Evolutionary conservation across 2,113 vertebrate genomes (phyloP).

Genomic region (Anguilla rostrata): DNA sequence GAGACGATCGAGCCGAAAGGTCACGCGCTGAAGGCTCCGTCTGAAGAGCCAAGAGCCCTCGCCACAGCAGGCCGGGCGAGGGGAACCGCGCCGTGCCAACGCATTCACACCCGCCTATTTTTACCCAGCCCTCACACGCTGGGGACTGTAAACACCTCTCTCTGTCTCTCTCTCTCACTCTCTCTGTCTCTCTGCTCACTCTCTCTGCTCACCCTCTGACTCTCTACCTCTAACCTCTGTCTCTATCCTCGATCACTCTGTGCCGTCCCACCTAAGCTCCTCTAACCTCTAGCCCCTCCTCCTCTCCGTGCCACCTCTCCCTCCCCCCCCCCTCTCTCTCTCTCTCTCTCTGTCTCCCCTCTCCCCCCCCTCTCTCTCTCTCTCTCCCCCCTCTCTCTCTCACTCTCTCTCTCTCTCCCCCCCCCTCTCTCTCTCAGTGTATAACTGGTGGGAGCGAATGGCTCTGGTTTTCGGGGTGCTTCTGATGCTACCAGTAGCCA

Average conservation of each 20-base stretch:
- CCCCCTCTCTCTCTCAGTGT: background rate
- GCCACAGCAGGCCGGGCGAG: background rate
- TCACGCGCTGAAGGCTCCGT: background rate
- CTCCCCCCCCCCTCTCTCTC: no score
- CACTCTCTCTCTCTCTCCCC: no score
- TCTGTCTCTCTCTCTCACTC: background rate
- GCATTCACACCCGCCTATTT: conserved; percentile 1
- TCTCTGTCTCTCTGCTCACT: no score
- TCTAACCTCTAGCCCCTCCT: no score
- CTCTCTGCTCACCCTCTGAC: no score
- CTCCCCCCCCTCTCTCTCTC: no score
- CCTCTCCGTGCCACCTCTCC: no score
- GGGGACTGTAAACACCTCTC: background rate
- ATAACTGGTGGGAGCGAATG: background rate
- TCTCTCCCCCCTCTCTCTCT: no score
- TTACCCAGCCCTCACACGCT: background rate
- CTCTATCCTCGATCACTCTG: no score
- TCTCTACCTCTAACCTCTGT: no score
- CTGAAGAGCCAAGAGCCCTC: background rate
- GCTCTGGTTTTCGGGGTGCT: background rate
- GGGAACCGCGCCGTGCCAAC: background rate
- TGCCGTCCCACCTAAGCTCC: no score
- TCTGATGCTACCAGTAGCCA: background rate
- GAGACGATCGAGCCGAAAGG: background rate
- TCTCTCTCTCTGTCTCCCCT: no score